Base-by-base conservation (phyloP, 2,888 invertebrate genomes). In the Physocephala rufipes region DNA sequence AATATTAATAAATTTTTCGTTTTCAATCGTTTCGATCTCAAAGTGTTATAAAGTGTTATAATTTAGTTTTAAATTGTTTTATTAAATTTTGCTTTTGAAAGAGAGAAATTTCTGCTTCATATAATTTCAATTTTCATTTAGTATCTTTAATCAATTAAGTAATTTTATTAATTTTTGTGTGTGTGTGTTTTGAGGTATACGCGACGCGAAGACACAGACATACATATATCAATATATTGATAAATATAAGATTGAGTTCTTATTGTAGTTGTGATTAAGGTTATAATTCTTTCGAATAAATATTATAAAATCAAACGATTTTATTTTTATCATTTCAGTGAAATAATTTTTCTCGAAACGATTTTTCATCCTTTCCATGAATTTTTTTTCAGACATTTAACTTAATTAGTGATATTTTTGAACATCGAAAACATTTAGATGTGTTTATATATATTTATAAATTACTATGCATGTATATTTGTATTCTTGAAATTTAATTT, bases 131-230 rank as follows among this genome's bases (percentile, higher is more conserved):
- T 71, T 71, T 67, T 71, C 67, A 24, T 55, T 62, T 70, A 43
- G 2, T 69, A 59, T 15, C 70, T 58, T 65, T 64, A 71, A 74
- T 78, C 77, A 36, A 77, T 79, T 77, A 79, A 78, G 78, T 43
- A 21, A n/a, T 62, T 62, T 19, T 49, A 65, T 79, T 80, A 61
- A 24, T 72, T 74, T 74, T 73, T 73, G 73, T 67, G 30, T 66
- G 21, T 58, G 30, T 67, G n/a, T n/a, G n/a, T 53, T 77, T 85
- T 87, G 87, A 87, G 87, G 87, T 89, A 89, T 89, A 89, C 88
- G 88, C 87, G 88, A 87, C 85, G 82, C 85, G 84, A 86, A 86
- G 86, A 86, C 86, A 86, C 86, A 86, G 84, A 86, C 83, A 86
- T 84, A 85, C 81, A 80, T 80, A 79, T 75, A 79, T 78, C 74